Percentiles rank a stretch among this genome's conserved stretches.
These are phyloP conservation scores for Ophion ventricosus DNA, from an alignment of 2,888 invertebrate genomes.

Conservation along the genomic window DNA sequence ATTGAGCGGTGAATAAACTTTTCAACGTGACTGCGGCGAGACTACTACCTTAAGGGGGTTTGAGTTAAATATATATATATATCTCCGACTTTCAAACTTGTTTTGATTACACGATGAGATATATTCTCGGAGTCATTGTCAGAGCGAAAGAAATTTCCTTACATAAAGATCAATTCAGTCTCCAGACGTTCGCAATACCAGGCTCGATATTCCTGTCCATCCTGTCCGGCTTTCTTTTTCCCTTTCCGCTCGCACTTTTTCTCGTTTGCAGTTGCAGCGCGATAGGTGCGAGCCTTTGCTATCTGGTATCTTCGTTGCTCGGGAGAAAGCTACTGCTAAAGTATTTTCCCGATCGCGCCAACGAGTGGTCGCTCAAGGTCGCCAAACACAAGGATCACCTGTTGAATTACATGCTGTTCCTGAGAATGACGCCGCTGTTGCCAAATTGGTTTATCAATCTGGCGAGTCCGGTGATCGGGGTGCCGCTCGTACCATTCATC, in stretches of 20 bases:
- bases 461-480: constrained; percentile 97
- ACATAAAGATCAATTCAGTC: constrained; percentile 84
- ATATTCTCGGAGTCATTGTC: not conserved
- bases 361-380: constrained; percentile 93
- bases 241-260: constrained; percentile 94
- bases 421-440: constrained; percentile 97
- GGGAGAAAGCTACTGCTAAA: constrained; percentile 93
- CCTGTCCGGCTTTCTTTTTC: constrained; percentile 97
- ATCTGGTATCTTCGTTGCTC: constrained; percentile 94
- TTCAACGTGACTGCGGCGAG: too few relatives aligned
- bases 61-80: not conserved
- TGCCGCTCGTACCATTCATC: constrained; percentile 96
- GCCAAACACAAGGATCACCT: constrained; percentile 93
- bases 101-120: not conserved
- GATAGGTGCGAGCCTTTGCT: constrained; percentile 97
- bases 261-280: constrained; percentile 98
- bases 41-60: too few relatives aligned
- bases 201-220: constrained; percentile 99
- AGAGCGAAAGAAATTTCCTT: constrained; percentile 64
- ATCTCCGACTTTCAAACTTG: not conserved
- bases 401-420: constrained; percentile 97
- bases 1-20: too few relatives aligned
- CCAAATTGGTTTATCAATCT: constrained; percentile 99
- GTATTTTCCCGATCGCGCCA: constrained; percentile 95
- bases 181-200: constrained; percentile 99